phyloP scores from a whole-genome alignment of 2,888 invertebrate genomes.

The Drosophila rubida region DNA sequence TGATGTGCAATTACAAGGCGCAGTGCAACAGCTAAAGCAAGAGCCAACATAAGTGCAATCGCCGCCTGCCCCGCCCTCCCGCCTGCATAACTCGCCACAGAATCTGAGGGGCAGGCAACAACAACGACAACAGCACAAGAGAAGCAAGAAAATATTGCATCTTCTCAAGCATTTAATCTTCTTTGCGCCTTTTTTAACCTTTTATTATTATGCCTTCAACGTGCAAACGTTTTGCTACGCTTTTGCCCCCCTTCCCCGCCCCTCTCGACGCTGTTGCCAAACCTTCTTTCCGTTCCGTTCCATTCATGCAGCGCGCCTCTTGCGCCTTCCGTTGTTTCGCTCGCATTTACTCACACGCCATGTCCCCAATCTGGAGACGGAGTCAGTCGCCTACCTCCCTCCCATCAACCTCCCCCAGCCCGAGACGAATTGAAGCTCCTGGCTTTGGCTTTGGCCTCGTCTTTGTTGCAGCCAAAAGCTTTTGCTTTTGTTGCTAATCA shows the following conservation, averaged over 20 bases:
- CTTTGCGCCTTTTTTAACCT: conserved; percentile 82
- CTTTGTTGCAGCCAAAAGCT: conserved; percentile 60
- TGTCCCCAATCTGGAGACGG: conserved; percentile 12
- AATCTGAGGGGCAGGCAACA: conserved; percentile 10
- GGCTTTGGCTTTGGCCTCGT: conserved; percentile 30
- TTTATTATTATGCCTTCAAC: conserved; percentile 81
- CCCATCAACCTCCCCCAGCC: conserved; percentile 8
- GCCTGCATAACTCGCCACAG: conserved; percentile 60
- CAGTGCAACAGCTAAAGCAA: conserved; percentile 47
- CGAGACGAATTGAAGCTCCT: conserved; percentile 60
- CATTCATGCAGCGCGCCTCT: conserved; percentile 47
- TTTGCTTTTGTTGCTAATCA: conserved; percentile 81
- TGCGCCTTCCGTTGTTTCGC: conserved; percentile 73
- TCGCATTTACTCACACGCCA: conserved; percentile 80
- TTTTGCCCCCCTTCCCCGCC: conserved; percentile 47
- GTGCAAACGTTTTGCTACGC: conserved; percentile 81
- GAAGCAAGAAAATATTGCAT: conserved; percentile 75
- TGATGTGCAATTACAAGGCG: conserved; percentile 64
- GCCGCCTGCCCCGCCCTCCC: conserved; percentile 75
- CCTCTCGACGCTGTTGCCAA: not conserved
- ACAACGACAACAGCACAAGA: conserved; percentile 23
- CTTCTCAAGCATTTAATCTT: conserved; percentile 82
- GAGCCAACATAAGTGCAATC: conserved; percentile 72
- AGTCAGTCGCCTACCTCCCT: not conserved
- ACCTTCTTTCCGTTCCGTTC: conserved; percentile 16